Evolutionary conservation across 2,113 vertebrate species (phyloP).

Genomic region (Arenaria interpres): DNA sequence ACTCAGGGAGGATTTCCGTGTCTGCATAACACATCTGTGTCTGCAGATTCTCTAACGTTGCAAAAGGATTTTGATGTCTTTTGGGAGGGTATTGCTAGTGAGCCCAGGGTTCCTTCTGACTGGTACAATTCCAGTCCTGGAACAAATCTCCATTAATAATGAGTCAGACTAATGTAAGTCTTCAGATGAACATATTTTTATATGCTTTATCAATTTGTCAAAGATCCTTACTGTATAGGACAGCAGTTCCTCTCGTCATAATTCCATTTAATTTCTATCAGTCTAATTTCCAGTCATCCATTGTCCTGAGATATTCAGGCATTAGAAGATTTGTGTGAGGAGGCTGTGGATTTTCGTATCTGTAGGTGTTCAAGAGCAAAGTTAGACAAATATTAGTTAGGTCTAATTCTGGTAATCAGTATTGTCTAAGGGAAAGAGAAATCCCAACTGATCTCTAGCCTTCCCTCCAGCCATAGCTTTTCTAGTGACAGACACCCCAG

Average conservation of each 20-base stretch:
- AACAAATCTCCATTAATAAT: not conserved
- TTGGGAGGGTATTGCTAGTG: too few species aligned
- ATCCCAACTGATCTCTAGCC: not conserved
- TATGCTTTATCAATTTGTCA: not conserved
- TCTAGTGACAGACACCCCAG: not conserved
- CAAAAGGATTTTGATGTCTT: not conserved
- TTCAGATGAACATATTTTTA: not conserved
- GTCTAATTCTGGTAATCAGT: not conserved
- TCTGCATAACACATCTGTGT: not conserved
- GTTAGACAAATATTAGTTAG: not conserved
- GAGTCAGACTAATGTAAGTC: not conserved
- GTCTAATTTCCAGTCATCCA: not conserved
- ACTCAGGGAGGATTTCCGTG: not conserved
- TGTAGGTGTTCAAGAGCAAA: not conserved
- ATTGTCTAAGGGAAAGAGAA: not conserved
- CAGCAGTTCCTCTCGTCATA: not conserved
- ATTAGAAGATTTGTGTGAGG: not conserved
- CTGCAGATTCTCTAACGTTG: not conserved
- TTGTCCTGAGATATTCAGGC: not conserved
- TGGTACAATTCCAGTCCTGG: not conserved
- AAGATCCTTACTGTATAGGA: not conserved
- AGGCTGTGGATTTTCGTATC: not conserved
- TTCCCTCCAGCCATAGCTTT: not conserved
- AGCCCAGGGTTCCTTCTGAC: not conserved
- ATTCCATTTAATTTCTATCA: not conserved